Base-by-base conservation (phyloP, 2,113 vertebrate genomes). In the Pseudorectes ferrugineus region DNA sequence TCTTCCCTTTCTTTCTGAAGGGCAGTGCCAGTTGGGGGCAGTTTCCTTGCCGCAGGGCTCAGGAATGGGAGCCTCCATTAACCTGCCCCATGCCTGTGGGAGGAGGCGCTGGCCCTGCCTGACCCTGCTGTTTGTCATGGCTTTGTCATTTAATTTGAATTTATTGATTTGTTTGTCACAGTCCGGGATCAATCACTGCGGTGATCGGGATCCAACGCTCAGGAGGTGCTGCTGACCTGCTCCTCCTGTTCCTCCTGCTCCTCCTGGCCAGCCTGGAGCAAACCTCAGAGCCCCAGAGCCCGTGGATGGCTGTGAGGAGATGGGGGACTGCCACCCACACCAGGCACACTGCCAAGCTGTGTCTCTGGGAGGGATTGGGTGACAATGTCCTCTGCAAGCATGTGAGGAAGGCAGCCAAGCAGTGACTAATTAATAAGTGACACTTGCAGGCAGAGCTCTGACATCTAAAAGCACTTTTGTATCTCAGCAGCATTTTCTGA, bases 111-210 rank as follows among this genome's bases (percentile, higher is more conserved):
- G 67, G 49, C 81, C 63, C 42, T 23, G 46, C 16, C 16, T 46
- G 40, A 67, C 52, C 46, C 23, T 40, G 46, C 38, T 81, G 28
- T 57, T 76, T 65, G 62, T 54, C 46, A 42, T 0, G 6, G 67
- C 63, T 84, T 80, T 68, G 46, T 85, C 9, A 71, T 85, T 93
- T 87, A 52, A 84, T 89, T 87, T 65, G 55, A 70, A 68, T 89
- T 79, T 61, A 93, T 91, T 85, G 85, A 81, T 65, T 77, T 70
- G 77, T 89, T 87, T 78, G 35, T 78, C 51, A 45, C 42, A 35
- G 61, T 42, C 55, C 0, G 0, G 33, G 51, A 81, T 71, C 68
- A 61, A 23, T 48, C n/a, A 2, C 51, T 18, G 33, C 0, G 0
- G 35, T 42, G 75, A 46, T 54, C 0, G 0, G 38, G 65, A 80